Conservation (phyloP, 2,797 vertebrate species). For the Amniataba percoides region DNA sequence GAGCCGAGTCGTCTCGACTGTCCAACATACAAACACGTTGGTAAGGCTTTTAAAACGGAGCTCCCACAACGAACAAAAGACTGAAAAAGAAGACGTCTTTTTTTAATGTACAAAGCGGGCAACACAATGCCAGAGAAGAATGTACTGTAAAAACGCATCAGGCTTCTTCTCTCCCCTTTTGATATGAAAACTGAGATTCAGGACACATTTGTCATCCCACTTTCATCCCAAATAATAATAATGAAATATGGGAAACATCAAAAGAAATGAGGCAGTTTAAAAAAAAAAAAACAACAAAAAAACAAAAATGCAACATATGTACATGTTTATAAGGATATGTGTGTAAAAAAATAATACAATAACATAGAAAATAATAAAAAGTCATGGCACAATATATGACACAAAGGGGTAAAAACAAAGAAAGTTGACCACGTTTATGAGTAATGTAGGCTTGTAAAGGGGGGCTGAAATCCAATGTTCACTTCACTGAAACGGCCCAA, state of each 20-base stretch:
- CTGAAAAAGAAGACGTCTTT: conserved; percentile 44
- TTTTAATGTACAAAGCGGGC: conserved; percentile 71
- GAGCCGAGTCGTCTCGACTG: conserved; percentile 42
- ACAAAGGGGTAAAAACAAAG: conserved; percentile 67
- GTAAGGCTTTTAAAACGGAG: conserved; percentile 83
- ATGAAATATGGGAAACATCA: conserved; percentile 69
- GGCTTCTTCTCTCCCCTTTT: conserved; percentile 63
- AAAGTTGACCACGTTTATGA: conserved; percentile 69
- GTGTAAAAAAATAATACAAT: conserved; percentile 86
- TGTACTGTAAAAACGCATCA: conserved; percentile 55
- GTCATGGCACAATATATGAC: conserved; percentile 86
- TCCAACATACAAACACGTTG: conserved; percentile 72
- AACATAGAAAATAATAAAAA: conserved; percentile 82
- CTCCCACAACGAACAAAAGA: conserved; percentile 73
- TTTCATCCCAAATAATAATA: conserved; percentile 73
- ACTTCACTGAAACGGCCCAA: conserved; percentile 88
- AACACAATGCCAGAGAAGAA: conserved; percentile 65
- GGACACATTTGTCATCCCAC: conserved; percentile 60
- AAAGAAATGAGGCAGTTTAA: conserved; percentile 81
- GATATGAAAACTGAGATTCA: conserved; percentile 69
- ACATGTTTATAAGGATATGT: conserved; percentile 86
- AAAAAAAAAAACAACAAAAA: conserved; percentile 58
- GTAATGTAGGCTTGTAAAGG: conserved; percentile 84
- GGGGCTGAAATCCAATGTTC: conserved; percentile 83
- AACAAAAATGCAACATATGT: conserved; percentile 79